A percentile compares a stretch with the other conserved stretches of the same genome.
Evolutionary conservation across 2,888 invertebrate species (phyloP).

Genomic region (Pseudococcus jackbeardsleyi): DNA sequence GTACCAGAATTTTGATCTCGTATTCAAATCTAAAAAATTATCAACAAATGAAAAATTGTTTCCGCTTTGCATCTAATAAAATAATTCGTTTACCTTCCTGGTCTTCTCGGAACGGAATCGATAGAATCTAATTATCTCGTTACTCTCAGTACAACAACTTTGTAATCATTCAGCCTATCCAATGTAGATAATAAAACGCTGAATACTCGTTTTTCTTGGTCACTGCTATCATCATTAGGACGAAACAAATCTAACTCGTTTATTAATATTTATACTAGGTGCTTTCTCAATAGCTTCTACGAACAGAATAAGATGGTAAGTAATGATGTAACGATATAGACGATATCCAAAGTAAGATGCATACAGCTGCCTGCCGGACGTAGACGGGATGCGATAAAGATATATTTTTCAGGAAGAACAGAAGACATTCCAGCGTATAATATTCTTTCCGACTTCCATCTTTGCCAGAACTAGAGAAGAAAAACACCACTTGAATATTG

Average conservation of each 20-base stretch:
- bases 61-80: background rate
- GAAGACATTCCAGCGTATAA: constrained; percentile 95
- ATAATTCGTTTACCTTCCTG: constrained; percentile 73
- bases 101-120: constrained; percentile 81
- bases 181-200: constrained; percentile 77
- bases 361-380: constrained; percentile 95
- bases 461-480: constrained; percentile 83
- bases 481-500: constrained; percentile 48
- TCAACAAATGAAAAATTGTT: background rate
- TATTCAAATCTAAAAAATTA: constrained; percentile 76
- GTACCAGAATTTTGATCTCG: constrained; percentile 85
- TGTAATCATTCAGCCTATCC: constrained; percentile 75
- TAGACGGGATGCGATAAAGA: constrained; percentile 94
- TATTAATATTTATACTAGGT: constrained; percentile 84
- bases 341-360: constrained; percentile 71
- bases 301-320: constrained; percentile 71
- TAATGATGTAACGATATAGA: background rate
- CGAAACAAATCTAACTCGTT: constrained; percentile 90
- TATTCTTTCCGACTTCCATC: constrained; percentile 95
- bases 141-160: constrained; percentile 82
- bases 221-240: constrained; percentile 74
- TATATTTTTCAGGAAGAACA: constrained; percentile 95
- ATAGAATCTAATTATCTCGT: constrained; percentile 83
- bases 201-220: constrained; percentile 81
- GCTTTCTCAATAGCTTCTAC: constrained; percentile 76